Base-by-base conservation (phyloP, 2,888 invertebrate genomes). In the Sarcophaga subvicina region DNA sequence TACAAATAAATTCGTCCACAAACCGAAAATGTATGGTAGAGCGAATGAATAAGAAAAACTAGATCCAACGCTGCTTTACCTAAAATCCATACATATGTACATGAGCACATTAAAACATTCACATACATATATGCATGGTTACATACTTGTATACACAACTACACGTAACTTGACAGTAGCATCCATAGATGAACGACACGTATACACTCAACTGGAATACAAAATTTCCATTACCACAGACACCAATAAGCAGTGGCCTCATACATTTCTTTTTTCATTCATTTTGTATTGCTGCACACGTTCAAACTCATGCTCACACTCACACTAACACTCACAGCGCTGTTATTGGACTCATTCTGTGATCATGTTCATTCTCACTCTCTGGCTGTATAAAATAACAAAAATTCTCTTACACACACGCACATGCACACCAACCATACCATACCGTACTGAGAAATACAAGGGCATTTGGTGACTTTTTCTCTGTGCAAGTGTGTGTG, bases 201-300 rank as follows among this genome's bases (percentile, higher is more conserved):
- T 14, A 63, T 25, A 82, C 76, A 81, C 72, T 80, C 59, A 45
- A 54, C 54, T 79, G 75, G 87, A 71, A 81, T 87, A 79, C 76
- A 82, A 66, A 87, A 87, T 83, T 77, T 73, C 54, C 80, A 81
- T 69, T 63, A 79, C 87, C 84, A 79, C 87, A 87, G 84, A 76
- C 84, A 84, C 87, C 87, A 87, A 79, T 84, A 87, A 87, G 76
- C 87, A 76, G 84, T 87, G 87, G 87, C 79, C 77, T 83, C 77
- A 80, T 86, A 80, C 54, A 60, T 62, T 76, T 82, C 70, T 79
- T 78, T 63, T 81, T 37, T 70, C 37, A 14, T 49, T 49, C 49
- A 49, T 49, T 49, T 4, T 54, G 54, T 54, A 78, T 66, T 73
- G 27, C 25, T 25, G 47, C 25, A 60, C 37, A 27, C 78, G 72